Percentiles rank a stretch among this genome's conserved stretches.
These are phyloP conservation scores for Trichechus manatus DNA, from an alignment of 2,113 vertebrate species.

Conservation along the genomic window DNA sequence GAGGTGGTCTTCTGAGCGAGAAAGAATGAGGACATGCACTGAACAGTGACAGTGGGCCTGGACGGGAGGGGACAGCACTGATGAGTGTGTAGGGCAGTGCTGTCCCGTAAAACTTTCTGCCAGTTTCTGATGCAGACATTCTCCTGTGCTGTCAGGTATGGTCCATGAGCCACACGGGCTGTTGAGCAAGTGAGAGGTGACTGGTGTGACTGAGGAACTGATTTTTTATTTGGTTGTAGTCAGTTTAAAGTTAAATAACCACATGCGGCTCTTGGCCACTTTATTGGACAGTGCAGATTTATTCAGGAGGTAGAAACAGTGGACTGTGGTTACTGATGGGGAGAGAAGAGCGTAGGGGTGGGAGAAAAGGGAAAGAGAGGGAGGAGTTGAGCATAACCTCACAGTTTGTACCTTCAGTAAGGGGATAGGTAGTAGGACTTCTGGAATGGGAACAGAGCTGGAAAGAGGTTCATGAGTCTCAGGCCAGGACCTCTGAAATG, in stretches of 20 bases:
- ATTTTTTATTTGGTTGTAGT: not conserved
- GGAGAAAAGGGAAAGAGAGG: not conserved
- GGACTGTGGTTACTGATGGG: not conserved
- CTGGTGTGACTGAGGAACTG: not conserved
- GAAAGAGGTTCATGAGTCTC: not conserved
- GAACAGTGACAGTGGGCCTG: not conserved
- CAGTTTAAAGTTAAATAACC: not conserved
- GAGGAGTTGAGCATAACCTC: not conserved
- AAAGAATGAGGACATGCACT: not conserved
- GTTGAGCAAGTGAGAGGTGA: not conserved
- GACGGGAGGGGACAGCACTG: not conserved
- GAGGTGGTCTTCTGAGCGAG: not conserved
- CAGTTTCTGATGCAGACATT: not conserved
- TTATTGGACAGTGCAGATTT: not conserved
- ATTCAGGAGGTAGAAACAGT: not conserved
- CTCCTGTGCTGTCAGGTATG: fast-evolving
- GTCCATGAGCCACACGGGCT: fast-evolving
- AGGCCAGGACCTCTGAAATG: not conserved
- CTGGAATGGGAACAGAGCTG: not conserved
- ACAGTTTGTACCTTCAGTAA: not conserved
- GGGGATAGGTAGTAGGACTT: not conserved
- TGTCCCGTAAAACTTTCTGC: not conserved
- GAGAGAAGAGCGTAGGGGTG: too few species aligned
- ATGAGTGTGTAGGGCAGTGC: not conserved
- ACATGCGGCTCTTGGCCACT: not conserved